A percentile compares a stretch with the other conserved stretches of the same genome.
Evolutionary conservation across 2,888 invertebrate species (phyloP).

Genomic region (Polydrusus cervinus): DNA sequence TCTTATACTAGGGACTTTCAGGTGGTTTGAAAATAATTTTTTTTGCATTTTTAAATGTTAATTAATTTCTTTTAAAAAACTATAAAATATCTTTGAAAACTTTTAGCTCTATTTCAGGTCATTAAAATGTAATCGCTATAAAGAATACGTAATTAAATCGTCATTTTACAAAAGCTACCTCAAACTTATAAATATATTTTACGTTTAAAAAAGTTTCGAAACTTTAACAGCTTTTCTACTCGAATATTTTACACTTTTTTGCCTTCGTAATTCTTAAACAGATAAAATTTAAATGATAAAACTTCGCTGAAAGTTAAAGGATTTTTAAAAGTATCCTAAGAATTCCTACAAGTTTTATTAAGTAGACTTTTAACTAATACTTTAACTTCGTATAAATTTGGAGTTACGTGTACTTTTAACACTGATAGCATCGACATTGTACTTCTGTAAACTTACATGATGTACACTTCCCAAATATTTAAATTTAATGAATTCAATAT

Average conservation of each 20-base stretch:
- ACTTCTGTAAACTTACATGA: background rate
- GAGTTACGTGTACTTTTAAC: background rate
- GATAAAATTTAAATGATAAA: constrained; percentile 25
- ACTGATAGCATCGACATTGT: background rate
- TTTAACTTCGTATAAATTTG: constrained; percentile 7
- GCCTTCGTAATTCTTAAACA: constrained; percentile 17
- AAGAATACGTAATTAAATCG: constrained; percentile 15
- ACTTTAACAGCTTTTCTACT: constrained; percentile 30
- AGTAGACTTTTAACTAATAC: constrained; percentile 18
- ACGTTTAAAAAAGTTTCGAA: constrained; percentile 10
- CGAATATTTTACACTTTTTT: constrained; percentile 25
- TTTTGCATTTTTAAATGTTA: too few species aligned
- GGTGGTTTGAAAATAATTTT: too few species aligned
- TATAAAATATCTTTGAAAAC: background rate
- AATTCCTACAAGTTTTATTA: constrained; percentile 22
- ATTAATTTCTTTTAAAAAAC: background rate
- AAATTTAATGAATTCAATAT: too few species aligned
- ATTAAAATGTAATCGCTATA: background rate
- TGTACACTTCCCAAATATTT: too few species aligned
- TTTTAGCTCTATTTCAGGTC: background rate
- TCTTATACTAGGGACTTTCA: too few species aligned
- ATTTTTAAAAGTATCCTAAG: constrained; percentile 15
- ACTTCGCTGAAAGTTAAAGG: constrained; percentile 11
- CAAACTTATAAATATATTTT: constrained; percentile 20
- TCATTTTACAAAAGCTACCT: constrained; percentile 13